Evolutionary conservation across 2,888 invertebrate species (phyloP).

Genomic region (Smittia sp.): DNA sequence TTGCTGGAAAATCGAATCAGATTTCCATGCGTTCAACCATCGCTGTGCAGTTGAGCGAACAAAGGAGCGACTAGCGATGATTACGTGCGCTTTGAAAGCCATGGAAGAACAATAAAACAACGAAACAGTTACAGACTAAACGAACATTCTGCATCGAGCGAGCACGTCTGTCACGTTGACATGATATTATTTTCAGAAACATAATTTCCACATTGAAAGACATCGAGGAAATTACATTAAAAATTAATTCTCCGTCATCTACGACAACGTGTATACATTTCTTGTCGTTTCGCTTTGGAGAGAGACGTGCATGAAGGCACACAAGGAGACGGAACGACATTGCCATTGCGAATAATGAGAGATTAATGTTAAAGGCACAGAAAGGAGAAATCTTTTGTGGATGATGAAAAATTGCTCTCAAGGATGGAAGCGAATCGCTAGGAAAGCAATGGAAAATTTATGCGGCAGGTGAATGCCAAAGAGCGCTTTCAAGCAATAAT

Average conservation of each 20-base stretch:
- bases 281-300: neutral
- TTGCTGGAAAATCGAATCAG: no score
- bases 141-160: no score
- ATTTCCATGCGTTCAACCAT: no score
- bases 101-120: neutral
- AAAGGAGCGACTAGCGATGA: no score
- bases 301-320: neutral
- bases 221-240: constrained; percentile 14
- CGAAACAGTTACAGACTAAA: neutral
- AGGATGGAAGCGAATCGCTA: no score
- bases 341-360: neutral
- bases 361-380: neutral
- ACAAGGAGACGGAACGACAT: neutral
- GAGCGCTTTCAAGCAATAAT: neutral
- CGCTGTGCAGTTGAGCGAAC: no score
- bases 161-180: neutral
- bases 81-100: no score
- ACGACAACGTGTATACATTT: neutral
- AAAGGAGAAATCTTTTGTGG: neutral
- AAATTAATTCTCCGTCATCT: constrained; percentile 10
- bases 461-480: constrained; percentile 48
- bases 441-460: no score
- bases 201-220: neutral
- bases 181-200: neutral
- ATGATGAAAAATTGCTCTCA: no score